Conservation (phyloP, 2,797 vertebrate genomes). For the Loris lydekkerianus region DNA sequence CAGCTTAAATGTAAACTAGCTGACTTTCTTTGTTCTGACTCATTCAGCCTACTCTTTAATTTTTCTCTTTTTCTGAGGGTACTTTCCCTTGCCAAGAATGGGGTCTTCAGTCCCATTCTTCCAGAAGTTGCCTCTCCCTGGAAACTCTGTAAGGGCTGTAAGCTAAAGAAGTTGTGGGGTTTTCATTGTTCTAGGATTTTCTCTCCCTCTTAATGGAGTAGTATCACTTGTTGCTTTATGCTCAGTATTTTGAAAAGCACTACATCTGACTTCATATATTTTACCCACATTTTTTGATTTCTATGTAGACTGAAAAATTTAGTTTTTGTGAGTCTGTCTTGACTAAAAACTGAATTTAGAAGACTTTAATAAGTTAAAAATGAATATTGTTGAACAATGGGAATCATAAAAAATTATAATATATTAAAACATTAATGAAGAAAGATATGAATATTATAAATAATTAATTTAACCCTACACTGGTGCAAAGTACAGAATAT, state of each 20-base stretch:
- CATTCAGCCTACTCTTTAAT: too few species aligned
- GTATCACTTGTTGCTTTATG: not conserved
- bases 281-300: too few species aligned
- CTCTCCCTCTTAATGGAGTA: not conserved
- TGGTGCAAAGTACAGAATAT: not conserved
- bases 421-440: not conserved
- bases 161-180: not conserved
- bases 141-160: not conserved
- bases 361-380: not conserved
- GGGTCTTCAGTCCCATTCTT: too few species aligned
- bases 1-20: too few species aligned
- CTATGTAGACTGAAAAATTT: not conserved
- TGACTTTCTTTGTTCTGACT: too few species aligned
- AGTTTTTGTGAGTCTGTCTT: not conserved
- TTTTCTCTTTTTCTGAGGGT: too few species aligned
- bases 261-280: not conserved
- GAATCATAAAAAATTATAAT: not conserved
- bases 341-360: not conserved
- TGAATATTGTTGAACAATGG: not conserved
- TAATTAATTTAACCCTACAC: not conserved
- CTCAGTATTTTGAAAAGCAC: not conserved
- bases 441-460: not conserved
- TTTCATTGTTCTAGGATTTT: not conserved
- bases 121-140: not conserved
- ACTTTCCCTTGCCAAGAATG: too few species aligned